Percentiles rank a stretch among this genome's conserved stretches.
Conservation (phyloP, 1,140 invertebrate species). For the Drosophila kepulauana region DNA sequence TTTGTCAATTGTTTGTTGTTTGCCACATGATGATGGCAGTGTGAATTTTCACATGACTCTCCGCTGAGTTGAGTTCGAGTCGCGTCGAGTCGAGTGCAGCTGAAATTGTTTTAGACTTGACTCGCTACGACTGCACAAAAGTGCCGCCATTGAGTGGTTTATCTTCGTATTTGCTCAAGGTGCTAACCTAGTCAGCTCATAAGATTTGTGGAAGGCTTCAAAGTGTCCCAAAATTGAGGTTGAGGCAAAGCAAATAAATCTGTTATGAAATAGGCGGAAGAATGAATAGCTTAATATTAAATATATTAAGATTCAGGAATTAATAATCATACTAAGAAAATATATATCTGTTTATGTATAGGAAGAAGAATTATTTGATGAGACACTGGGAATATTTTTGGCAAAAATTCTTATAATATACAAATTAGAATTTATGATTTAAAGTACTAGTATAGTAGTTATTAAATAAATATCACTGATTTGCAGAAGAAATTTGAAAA, state of each 20-base stretch:
- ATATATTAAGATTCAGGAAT: too few relatives aligned
- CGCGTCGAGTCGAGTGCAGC: constrained; percentile 4
- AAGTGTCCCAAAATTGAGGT: constrained; percentile 19
- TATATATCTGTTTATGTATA: too few relatives aligned
- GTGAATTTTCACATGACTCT: constrained; percentile 75
- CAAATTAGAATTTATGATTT: too few relatives aligned
- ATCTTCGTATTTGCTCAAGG: constrained; percentile 29
- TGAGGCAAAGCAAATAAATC: constrained; percentile 12
- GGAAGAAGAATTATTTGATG: too few relatives aligned
- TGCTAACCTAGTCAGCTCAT: background rate
- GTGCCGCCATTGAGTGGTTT: constrained; percentile 43
- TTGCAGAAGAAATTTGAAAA: too few relatives aligned
- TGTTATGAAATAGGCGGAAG: background rate
- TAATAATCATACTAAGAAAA: too few relatives aligned
- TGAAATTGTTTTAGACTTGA: constrained; percentile 13
- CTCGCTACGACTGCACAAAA: constrained; percentile 21
- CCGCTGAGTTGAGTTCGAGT: background rate
- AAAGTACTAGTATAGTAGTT: too few relatives aligned
- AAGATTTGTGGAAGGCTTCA: constrained; percentile 23
- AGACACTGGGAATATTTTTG: too few relatives aligned
- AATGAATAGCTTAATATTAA: background rate
- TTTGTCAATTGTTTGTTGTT: constrained; percentile 38
- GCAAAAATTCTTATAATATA: too few relatives aligned
- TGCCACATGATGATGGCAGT: constrained; percentile 51
- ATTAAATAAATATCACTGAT: too few relatives aligned